These are phyloP conservation scores for Nasonia longicornis DNA, from an alignment of 1,140 invertebrate genomes.

Conservation along the genomic window DNA sequence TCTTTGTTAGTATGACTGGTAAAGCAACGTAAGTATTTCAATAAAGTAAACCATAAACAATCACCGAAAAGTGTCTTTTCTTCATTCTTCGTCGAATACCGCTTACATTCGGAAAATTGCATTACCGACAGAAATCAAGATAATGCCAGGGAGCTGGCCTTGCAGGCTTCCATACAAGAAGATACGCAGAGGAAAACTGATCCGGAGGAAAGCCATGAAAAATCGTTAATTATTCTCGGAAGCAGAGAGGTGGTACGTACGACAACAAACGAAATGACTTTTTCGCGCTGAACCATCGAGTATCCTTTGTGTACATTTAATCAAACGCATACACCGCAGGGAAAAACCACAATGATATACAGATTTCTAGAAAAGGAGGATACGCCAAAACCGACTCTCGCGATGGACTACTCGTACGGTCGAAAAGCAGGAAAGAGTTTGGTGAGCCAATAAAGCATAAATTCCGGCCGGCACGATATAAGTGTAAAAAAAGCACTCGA, in stretches of 20 bases:
- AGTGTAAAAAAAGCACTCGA: no score
- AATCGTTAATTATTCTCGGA: slow-evolving; percentile 71
- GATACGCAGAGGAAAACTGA: slow-evolving; percentile 57
- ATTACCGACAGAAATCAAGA: slow-evolving; percentile 45
- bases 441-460: slow-evolving; percentile 60
- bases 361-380: slow-evolving; percentile 87
- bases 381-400: slow-evolving; percentile 80
- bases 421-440: slow-evolving; percentile 81
- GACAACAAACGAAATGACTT: not conserved
- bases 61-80: slow-evolving; percentile 30
- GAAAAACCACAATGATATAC: slow-evolving; percentile 86
- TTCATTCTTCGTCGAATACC: not conserved
- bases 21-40: slow-evolving; percentile 37
- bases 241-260: slow-evolving; percentile 71
- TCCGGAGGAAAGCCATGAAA: slow-evolving; percentile 62
- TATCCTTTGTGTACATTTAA: no score
- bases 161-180: slow-evolving; percentile 51
- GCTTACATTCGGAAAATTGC: not conserved
- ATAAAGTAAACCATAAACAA: slow-evolving; percentile 28
- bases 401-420: slow-evolving; percentile 89
- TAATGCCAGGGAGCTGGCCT: slow-evolving; percentile 53
- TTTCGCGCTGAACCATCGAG: no score
- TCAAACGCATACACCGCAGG: slow-evolving; percentile 69
- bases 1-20: slow-evolving; percentile 29
- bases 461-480: no score